Percentiles rank a stretch among this genome's conserved stretches.
Conservation (phyloP, 2,113 vertebrate species). For the Argyrosomus japonicus region DNA sequence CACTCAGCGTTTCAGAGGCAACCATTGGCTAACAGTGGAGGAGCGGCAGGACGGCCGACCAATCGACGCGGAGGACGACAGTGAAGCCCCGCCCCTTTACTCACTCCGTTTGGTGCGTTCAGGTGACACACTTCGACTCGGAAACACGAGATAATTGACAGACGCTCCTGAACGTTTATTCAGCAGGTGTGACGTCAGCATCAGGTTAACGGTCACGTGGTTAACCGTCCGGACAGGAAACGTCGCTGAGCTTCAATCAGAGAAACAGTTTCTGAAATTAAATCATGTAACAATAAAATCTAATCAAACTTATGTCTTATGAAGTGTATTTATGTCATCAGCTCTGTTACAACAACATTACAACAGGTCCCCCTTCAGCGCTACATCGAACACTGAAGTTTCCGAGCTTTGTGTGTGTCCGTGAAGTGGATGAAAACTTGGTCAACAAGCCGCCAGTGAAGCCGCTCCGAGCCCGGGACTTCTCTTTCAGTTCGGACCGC, state of each 20-base stretch:
- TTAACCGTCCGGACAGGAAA: too few species aligned
- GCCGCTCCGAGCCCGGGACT: constrained; percentile 31
- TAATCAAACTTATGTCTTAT: too few species aligned
- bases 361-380: too few species aligned
- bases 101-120: constrained; percentile 35
- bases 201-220: too few species aligned
- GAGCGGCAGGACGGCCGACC: constrained; percentile 24
- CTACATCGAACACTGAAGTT: not conserved
- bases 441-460: constrained; percentile 76
- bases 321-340: too few species aligned
- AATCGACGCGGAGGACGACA: not conserved
- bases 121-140: not conserved
- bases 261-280: too few species aligned
- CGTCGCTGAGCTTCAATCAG: too few species aligned
- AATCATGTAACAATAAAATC: too few species aligned
- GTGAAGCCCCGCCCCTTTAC: constrained; percentile 30
- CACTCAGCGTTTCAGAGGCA: not conserved
- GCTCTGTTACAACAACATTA: too few species aligned
- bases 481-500: constrained; percentile 19
- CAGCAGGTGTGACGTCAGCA: too few species aligned
- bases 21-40: constrained; percentile 38
- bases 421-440: constrained; percentile 83
- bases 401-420: constrained; percentile 59
- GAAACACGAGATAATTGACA: not conserved
- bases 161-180: too few species aligned